Conservation (phyloP, 2,113 vertebrate species). For the Reinhardtius hippoglossoides region DNA sequence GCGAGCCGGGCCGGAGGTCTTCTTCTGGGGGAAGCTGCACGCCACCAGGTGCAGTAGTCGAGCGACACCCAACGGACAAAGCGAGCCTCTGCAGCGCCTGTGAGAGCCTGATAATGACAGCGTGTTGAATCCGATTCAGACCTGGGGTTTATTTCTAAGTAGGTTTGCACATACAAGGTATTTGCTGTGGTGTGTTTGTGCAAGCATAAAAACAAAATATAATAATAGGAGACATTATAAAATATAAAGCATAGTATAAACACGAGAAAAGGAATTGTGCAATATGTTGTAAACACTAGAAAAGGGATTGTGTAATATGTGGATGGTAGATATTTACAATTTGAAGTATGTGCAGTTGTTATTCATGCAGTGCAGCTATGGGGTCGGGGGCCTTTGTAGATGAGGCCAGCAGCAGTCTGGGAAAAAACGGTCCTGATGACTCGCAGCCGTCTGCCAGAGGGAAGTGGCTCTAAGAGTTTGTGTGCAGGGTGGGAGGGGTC, state of each 20-base stretch:
- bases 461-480: too few relatives aligned
- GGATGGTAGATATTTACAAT: too few relatives aligned
- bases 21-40: neutral
- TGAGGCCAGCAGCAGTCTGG: too few relatives aligned
- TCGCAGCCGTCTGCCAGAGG: too few relatives aligned
- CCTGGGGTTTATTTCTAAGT: neutral
- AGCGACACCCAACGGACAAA: slow-evolving; percentile 66
- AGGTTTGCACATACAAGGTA: neutral
- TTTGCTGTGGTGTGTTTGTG: neutral
- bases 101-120: neutral
- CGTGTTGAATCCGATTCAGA: neutral
- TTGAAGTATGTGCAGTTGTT: too few relatives aligned
- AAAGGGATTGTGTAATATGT: neutral
- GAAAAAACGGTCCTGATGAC: too few relatives aligned
- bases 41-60: slow-evolving; percentile 30
- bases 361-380: too few relatives aligned
- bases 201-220: neutral
- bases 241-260: neutral
- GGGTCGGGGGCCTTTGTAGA: too few relatives aligned
- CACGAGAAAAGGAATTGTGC: neutral
- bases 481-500: too few relatives aligned
- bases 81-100: slow-evolving; percentile 16
- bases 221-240: too few relatives aligned
- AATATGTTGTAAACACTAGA: neutral
- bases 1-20: slow-evolving; percentile 26